Evolutionary conservation across 2,797 vertebrate genomes (phyloP).

Genomic region (Bucorvus abyssinicus): DNA sequence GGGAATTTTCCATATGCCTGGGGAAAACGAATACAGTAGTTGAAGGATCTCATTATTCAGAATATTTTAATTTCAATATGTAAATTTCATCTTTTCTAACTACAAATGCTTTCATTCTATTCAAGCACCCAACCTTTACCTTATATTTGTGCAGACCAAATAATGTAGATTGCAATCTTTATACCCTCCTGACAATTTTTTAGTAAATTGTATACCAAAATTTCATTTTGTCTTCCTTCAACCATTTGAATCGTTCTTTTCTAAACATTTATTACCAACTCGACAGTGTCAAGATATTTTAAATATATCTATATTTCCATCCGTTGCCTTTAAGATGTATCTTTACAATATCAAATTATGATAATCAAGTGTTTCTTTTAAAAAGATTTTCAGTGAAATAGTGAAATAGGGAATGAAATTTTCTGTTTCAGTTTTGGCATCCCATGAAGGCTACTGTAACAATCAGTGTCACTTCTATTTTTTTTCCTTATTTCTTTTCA

Average conservation of each 20-base stretch:
- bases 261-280: background rate
- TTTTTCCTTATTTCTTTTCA: background rate
- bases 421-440: background rate
- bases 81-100: background rate
- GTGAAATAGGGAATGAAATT: background rate
- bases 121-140: background rate
- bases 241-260: background rate
- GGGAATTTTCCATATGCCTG: background rate
- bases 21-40: background rate
- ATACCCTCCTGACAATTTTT: background rate
- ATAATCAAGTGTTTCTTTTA: background rate
- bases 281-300: background rate
- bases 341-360: background rate
- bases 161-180: background rate
- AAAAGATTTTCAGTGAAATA: background rate
- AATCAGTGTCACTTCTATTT: background rate
- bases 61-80: background rate
- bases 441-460: background rate
- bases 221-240: background rate
- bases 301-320: background rate
- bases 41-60: background rate
- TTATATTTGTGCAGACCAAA: background rate
- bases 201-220: background rate
- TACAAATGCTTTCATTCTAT: background rate
- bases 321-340: background rate